These are phyloP conservation scores for Hiodon tergisus DNA, from an alignment of 2,113 vertebrate species.

Conservation along the genomic window DNA sequence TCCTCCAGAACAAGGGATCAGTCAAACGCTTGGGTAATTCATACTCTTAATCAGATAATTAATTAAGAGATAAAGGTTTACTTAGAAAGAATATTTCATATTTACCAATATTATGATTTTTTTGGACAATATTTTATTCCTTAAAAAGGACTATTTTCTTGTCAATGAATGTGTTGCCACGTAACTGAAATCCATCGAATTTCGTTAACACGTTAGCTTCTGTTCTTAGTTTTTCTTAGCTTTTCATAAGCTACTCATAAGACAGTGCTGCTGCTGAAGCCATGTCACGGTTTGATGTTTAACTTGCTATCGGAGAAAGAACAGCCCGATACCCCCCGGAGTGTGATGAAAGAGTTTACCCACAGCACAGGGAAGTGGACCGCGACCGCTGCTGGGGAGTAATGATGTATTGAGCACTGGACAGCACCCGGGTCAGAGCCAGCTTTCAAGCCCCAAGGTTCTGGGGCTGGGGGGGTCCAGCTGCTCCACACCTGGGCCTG, in stretches of 20 bases:
- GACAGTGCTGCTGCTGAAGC: too few species aligned
- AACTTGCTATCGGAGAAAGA: not conserved
- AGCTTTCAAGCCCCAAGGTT: slow-evolving; percentile 7
- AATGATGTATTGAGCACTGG: slow-evolving; percentile 65
- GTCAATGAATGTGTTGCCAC: too few species aligned
- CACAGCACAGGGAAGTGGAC: slow-evolving; percentile 14
- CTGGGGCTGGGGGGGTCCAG: slow-evolving; percentile 39
- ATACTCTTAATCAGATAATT: not conserved
- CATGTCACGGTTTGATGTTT: not conserved
- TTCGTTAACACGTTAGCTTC: too few species aligned
- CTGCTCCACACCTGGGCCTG: slow-evolving; percentile 59
- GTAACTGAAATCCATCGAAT: not conserved
- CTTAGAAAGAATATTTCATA: not conserved
- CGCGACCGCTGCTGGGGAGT: slow-evolving; percentile 48
- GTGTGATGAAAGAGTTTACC: not conserved
- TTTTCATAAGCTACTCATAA: too few species aligned
- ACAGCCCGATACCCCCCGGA: not conserved
- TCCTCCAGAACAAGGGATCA: not conserved
- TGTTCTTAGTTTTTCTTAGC: not conserved
- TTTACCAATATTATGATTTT: not conserved
- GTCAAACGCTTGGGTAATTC: not conserved
- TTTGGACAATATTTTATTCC: too few species aligned
- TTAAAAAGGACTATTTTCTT: too few species aligned
- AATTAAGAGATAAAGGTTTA: not conserved
- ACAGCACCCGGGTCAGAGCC: slow-evolving; percentile 52